Conservation (phyloP, 2,113 vertebrate species). For the Mirza zaza region DNA sequence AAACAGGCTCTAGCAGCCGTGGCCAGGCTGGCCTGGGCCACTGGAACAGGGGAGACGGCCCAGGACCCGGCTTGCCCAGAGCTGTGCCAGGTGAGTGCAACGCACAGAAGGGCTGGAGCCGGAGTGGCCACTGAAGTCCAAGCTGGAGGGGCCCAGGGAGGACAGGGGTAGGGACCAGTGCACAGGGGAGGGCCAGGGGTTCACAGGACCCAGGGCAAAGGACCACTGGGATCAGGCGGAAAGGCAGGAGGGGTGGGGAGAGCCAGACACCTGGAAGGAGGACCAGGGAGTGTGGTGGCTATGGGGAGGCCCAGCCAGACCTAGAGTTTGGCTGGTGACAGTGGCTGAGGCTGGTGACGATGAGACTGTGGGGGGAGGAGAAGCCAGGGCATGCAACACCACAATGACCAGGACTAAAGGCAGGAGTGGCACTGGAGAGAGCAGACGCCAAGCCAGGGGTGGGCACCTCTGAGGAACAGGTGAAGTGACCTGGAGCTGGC, state of each 20-base stretch:
- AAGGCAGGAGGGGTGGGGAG: not conserved
- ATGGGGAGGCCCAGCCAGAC: not conserved
- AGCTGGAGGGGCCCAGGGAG: not conserved
- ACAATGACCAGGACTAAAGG: not conserved
- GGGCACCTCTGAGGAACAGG: not conserved
- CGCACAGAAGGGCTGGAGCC: not conserved
- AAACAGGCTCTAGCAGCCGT: not conserved
- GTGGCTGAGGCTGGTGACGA: not conserved
- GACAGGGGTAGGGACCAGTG: accelerated
- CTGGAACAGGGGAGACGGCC: not conserved
- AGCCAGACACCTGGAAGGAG: no score
- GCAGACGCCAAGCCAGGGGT: accelerated
- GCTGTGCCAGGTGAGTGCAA: not conserved
- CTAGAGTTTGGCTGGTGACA: accelerated
- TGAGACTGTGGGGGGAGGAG: no score
- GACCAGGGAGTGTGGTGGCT: not conserved
- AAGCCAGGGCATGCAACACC: not conserved
- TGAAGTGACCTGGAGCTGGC: not conserved
- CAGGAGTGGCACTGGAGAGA: accelerated
- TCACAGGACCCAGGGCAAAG: not conserved
- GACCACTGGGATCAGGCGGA: not conserved
- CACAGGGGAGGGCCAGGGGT: not conserved
- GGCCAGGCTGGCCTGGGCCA: not conserved
- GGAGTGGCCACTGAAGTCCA: not conserved
- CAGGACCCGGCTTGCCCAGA: accelerated